These are phyloP conservation scores for Mormyrus iriodes DNA, from an alignment of 2,113 vertebrate genomes.

Conservation along the genomic window DNA sequence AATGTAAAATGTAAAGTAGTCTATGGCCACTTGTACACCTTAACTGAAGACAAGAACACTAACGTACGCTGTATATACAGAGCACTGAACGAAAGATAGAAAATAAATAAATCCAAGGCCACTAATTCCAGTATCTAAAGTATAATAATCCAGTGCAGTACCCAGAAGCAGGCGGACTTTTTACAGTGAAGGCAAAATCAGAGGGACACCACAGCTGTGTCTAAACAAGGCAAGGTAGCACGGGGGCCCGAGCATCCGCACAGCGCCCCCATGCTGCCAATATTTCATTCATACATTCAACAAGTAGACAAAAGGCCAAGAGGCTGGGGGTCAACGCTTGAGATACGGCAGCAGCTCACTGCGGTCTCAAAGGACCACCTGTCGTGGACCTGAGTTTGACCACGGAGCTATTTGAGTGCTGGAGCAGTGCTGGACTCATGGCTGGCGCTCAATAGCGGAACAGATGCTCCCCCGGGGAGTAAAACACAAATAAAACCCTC, in stretches of 20 bases:
- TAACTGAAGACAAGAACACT: background rate
- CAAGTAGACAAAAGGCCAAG: slow-evolving; percentile 36
- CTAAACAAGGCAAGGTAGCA: slow-evolving; percentile 24
- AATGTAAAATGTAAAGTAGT: background rate
- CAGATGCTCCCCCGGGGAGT: background rate
- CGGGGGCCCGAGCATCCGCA: background rate
- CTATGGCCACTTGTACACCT: background rate
- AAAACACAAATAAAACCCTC: background rate
- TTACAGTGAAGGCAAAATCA: slow-evolving; percentile 43
- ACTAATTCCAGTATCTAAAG: slow-evolving; percentile 48
- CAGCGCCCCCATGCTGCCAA: slow-evolving; percentile 32
- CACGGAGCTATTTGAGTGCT: background rate
- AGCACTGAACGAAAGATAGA: slow-evolving; percentile 14
- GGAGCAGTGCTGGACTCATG: background rate
- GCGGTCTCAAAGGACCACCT: slow-evolving; percentile 46
- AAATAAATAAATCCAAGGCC: slow-evolving; percentile 51
- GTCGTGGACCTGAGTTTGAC: slow-evolving; percentile 57
- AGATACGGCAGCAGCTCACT: slow-evolving; percentile 20
- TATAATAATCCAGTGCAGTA: slow-evolving; percentile 52
- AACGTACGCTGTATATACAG: background rate
- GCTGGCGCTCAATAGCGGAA: background rate
- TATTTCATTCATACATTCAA: slow-evolving; percentile 61
- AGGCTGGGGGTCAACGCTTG: background rate
- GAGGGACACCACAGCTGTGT: slow-evolving; percentile 36
- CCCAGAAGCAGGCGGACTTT: slow-evolving; percentile 37